A percentile compares a stretch with the other conserved stretches of the same genome.
These are phyloP conservation scores for Astyanax mexicanus DNA, from an alignment of 2,797 vertebrate genomes.

Conservation along the genomic window DNA sequence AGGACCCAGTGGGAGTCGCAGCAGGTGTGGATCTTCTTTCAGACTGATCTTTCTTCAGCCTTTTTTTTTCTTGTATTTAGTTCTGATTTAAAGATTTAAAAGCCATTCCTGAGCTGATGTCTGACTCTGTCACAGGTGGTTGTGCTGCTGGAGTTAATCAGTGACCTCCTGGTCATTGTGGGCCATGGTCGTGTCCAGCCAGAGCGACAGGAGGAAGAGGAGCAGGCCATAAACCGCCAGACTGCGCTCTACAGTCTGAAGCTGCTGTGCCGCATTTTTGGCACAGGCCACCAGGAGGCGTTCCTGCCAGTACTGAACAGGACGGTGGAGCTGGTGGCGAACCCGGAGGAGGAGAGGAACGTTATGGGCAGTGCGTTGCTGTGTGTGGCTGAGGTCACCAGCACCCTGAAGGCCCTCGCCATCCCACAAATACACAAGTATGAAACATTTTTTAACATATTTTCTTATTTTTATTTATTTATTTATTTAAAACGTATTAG, in stretches of 20 bases:
- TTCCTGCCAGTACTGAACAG: constrained; percentile 85
- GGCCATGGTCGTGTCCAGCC: constrained; percentile 62
- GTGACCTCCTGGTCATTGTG: constrained; percentile 83
- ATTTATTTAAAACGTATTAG: too few species aligned
- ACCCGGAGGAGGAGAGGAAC: constrained; percentile 86
- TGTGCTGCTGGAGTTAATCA: constrained; percentile 82
- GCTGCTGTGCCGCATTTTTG: constrained; percentile 91
- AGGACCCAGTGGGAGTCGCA: constrained; percentile 79
- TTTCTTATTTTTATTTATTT: too few species aligned
- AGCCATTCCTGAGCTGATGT: not conserved
- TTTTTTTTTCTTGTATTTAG: too few species aligned
- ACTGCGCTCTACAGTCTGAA: constrained; percentile 95
- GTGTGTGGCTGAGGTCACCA: constrained; percentile 88
- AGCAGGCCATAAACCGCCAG: constrained; percentile 92
- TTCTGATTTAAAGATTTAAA: not conserved
- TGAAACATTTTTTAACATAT: not conserved
- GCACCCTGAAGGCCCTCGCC: constrained; percentile 82
- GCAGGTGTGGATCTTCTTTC: constrained; percentile 72
- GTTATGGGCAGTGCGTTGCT: constrained; percentile 90
- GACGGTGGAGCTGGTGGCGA: constrained; percentile 76
- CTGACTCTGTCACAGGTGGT: constrained; percentile 73
- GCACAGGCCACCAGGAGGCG: constrained; percentile 72
- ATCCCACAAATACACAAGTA: constrained; percentile 93
- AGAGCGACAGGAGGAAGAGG: constrained; percentile 75
- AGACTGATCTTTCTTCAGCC: too few species aligned